Evolutionary conservation across 2,888 invertebrate species (phyloP).

Genomic region (Megaustenia siamemsis): DNA sequence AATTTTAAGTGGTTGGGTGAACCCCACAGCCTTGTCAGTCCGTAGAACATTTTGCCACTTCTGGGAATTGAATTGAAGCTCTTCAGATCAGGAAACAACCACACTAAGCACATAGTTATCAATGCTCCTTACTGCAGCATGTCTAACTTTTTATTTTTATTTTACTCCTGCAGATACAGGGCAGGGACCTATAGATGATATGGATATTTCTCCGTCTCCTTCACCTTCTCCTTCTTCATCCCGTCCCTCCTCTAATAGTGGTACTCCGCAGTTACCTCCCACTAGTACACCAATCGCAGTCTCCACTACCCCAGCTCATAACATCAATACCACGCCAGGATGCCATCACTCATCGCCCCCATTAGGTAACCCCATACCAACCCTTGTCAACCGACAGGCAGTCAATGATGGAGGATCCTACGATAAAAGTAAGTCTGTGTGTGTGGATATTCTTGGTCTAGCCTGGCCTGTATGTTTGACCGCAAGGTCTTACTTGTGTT

Average conservation of each 20-base stretch:
- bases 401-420: constrained; percentile 42
- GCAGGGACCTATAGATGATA: constrained; percentile 86
- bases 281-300: constrained; percentile 56
- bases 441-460: no score
- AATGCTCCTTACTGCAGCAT: not conserved
- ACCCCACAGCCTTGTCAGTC: no score
- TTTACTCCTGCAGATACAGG: constrained; percentile 72
- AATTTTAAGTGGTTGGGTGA: no score
- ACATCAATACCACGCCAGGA: constrained; percentile 35
- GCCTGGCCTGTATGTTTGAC: no score
- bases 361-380: constrained; percentile 49
- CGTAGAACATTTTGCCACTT: no score
- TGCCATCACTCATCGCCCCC: constrained; percentile 23
- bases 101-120: no score
- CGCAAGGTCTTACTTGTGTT: no score
- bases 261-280: constrained; percentile 64
- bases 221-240: constrained; percentile 78
- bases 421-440: constrained; percentile 47
- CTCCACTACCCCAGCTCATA: constrained; percentile 29
- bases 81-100: no score
- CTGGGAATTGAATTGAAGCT: no score
- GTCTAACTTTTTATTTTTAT: not conserved
- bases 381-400: constrained; percentile 50
- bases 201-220: constrained; percentile 96
- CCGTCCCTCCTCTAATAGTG: constrained; percentile 61